Conservation (phyloP, 2,113 vertebrate species). For the Anhinga anhinga region DNA sequence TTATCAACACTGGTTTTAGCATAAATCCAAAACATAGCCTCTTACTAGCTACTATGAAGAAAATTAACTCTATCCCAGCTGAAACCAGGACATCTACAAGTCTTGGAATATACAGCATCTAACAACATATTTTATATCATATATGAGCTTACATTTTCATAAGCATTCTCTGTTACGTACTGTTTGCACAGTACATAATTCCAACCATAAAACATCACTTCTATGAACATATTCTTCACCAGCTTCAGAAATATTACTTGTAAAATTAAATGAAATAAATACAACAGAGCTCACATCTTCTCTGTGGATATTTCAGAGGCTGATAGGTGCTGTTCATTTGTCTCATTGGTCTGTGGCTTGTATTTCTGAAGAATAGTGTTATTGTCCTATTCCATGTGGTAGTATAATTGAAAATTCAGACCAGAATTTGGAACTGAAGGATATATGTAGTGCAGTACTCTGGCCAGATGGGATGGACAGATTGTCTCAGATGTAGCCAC, state of each 20-base stretch:
- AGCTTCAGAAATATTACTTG: not conserved
- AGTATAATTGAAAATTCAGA: not conserved
- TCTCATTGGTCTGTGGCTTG: not conserved
- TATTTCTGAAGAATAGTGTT: not conserved
- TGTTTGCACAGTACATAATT: not conserved
- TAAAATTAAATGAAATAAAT: not conserved
- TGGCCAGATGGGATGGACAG: not conserved
- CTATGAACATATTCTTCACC: not conserved
- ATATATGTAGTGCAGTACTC: not conserved
- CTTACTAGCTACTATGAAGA: no score
- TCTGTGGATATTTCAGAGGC: constrained; percentile 17
- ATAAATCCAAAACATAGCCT: no score
- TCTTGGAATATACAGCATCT: not conserved
- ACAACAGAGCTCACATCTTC: not conserved
- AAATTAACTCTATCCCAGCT: no score
- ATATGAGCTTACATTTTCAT: not conserved
- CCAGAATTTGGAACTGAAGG: not conserved
- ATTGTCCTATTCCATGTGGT: not conserved
- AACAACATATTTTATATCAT: not conserved
- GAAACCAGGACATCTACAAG: not conserved
- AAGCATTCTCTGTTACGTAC: not conserved
- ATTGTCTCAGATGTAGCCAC: not conserved
- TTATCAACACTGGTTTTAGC: no score
- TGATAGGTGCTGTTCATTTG: not conserved
- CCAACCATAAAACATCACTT: not conserved